phyloP scores from a whole-genome alignment of 2,797 vertebrate species.

The Amniataba percoides region DNA sequence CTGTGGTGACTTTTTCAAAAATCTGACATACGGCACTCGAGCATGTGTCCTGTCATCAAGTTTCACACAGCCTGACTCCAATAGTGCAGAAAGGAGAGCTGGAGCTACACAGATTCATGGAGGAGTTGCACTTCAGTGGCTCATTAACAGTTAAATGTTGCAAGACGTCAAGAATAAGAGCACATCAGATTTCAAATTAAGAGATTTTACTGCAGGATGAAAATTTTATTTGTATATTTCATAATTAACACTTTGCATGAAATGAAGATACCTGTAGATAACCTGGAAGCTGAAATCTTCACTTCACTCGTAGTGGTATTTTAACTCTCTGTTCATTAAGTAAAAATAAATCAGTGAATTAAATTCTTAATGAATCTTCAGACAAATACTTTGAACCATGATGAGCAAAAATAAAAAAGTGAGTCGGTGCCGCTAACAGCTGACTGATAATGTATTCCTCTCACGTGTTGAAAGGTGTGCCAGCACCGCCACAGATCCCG shows the following conservation, averaged over 20 bases:
- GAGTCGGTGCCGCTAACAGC: no score
- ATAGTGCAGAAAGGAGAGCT: not conserved
- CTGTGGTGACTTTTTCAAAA: conserved; percentile 11
- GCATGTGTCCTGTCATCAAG: conserved; percentile 9
- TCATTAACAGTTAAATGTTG: not conserved
- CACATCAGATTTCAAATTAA: not conserved
- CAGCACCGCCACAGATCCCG: conserved; percentile 6
- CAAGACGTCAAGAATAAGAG: not conserved
- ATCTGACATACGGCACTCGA: conserved; percentile 11
- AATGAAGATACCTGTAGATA: not conserved
- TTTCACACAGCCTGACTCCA: not conserved
- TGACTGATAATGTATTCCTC: conserved; percentile 9
- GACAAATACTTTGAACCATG: not conserved
- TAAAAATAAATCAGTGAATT: not conserved
- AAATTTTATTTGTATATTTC: not conserved
- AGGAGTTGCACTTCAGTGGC: not conserved
- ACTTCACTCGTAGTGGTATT: not conserved
- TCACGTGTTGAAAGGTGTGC: conserved; percentile 27
- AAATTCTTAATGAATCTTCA: not conserved
- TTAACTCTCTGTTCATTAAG: not conserved
- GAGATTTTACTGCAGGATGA: not conserved
- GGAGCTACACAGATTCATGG: not conserved
- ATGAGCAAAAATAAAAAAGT: not conserved
- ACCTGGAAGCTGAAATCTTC: not conserved
- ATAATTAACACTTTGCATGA: not conserved